Conservation (phyloP, 92 coral and sea anemone species). For the Galaxea fascicularis region DNA sequence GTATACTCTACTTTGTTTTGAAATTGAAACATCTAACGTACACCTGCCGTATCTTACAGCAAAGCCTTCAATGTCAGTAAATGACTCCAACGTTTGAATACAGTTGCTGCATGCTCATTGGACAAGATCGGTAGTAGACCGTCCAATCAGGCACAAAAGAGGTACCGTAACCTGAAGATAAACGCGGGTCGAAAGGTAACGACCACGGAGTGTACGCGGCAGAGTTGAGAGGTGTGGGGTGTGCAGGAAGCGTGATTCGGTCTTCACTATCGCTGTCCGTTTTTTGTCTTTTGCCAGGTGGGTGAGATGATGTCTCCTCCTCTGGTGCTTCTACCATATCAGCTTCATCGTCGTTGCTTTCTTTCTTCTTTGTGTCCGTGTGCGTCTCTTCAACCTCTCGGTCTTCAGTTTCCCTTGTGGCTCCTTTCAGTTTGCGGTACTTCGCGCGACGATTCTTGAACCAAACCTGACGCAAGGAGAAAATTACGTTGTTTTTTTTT, state of each 20-base stretch:
- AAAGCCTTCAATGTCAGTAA: conserved; percentile 1
- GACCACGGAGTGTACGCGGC: neutral
- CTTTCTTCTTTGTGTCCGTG: conserved; percentile 2
- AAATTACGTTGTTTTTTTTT: too few relatives aligned
- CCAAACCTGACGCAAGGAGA: conserved; percentile 72
- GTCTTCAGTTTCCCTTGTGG: conserved; percentile 36
- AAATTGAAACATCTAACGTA: neutral
- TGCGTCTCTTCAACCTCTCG: conserved; percentile 18
- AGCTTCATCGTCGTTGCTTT: neutral
- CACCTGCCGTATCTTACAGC: neutral
- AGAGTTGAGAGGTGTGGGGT: conserved; percentile 32
- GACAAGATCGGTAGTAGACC: conserved; percentile 14
- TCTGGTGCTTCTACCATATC: neutral
- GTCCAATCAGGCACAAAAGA: conserved; percentile 36
- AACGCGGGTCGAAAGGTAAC: conserved; percentile 32
- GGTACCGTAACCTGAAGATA: conserved; percentile 20
- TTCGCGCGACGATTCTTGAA: conserved; percentile 90
- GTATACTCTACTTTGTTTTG: too few relatives aligned
- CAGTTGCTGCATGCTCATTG: conserved; percentile 21
- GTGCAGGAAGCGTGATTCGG: conserved; percentile 9
- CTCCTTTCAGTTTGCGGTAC: conserved; percentile 78
- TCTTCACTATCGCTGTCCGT: conserved; percentile 13
- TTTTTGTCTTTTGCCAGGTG: conserved; percentile 7
- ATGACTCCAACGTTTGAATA: conserved; percentile 27
- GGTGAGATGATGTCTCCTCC: neutral